These are phyloP conservation scores for Drosophila ustulata DNA, from an alignment of 2,888 invertebrate species.

Conservation along the genomic window DNA sequence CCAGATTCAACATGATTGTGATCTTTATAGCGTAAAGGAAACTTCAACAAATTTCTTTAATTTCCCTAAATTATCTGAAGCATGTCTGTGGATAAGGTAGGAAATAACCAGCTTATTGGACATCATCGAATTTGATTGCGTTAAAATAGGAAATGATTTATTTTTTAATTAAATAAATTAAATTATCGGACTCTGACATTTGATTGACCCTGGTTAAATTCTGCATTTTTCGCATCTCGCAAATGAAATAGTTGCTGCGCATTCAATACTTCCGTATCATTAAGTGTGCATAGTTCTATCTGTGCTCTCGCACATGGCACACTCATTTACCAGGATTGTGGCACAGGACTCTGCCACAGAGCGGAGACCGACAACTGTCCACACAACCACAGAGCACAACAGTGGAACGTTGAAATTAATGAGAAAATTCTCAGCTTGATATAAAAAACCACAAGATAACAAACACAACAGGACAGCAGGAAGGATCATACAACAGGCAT, in stretches of 20 bases:
- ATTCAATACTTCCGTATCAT: slow-evolving; percentile 41
- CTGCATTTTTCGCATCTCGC: background rate
- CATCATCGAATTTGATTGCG: too few species aligned
- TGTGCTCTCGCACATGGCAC: slow-evolving; percentile 22
- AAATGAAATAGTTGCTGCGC: slow-evolving; percentile 15
- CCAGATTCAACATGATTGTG: slow-evolving; percentile 7
- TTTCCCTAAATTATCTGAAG: background rate
- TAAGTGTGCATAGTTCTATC: slow-evolving; percentile 45
- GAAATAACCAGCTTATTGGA: too few species aligned
- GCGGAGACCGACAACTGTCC: slow-evolving; percentile 73
- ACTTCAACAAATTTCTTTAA: slow-evolving; percentile 4
- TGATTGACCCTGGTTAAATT: background rate
- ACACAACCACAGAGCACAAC: slow-evolving; percentile 76
- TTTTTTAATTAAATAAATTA: too few species aligned
- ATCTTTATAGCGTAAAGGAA: slow-evolving; percentile 18
- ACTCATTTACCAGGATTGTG: slow-evolving; percentile 41
- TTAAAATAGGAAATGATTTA: too few species aligned
- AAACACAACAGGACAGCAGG: slow-evolving; percentile 44
- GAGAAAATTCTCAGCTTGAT: slow-evolving; percentile 77
- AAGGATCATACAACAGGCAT: slow-evolving; percentile 34
- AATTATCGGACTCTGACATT: background rate
- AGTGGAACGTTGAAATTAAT: slow-evolving; percentile 74
- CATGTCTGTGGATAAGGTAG: too few species aligned
- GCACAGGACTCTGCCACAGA: slow-evolving; percentile 28
- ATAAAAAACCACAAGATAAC: slow-evolving; percentile 76